Conservation (phyloP, 2,113 vertebrate genomes). For the Lasiurus cinereus region DNA sequence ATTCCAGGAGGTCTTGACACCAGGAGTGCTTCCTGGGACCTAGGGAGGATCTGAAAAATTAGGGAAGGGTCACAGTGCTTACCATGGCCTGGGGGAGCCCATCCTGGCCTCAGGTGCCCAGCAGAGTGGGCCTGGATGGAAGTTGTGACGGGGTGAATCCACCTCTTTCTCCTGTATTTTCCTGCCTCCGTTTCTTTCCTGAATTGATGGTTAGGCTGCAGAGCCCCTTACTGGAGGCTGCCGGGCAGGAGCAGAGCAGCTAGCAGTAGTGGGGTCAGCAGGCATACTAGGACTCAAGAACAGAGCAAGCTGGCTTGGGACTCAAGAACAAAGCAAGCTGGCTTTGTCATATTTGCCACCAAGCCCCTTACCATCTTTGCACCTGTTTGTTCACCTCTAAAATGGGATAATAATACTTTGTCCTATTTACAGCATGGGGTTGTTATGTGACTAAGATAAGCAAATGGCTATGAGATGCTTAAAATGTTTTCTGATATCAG, state of each 20-base stretch:
- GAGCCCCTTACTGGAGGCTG: background rate
- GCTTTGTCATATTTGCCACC: background rate
- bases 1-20: background rate
- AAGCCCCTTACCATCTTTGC: background rate
- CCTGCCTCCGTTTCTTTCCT: background rate
- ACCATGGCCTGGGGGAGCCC: background rate
- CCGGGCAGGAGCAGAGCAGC: background rate
- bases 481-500: conserved; percentile 55
- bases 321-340: background rate
- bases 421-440: background rate
- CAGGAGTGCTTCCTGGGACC: background rate
- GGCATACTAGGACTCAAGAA: no score
- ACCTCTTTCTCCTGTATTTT: background rate
- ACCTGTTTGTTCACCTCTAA: conserved; percentile 18
- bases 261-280: rapidly evolving
- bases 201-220: background rate
- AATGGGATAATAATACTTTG: background rate
- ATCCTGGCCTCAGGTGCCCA: background rate
- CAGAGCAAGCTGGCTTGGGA: background rate
- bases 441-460: background rate
- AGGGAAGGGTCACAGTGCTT: background rate
- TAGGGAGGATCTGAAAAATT: background rate
- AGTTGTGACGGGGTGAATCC: background rate
- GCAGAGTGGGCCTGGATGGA: background rate
- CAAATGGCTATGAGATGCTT: background rate